Percentiles rank a stretch among this genome's conserved stretches.
Conservation (phyloP, 2,113 vertebrate species). For the Forbesichthys papilliferus region DNA sequence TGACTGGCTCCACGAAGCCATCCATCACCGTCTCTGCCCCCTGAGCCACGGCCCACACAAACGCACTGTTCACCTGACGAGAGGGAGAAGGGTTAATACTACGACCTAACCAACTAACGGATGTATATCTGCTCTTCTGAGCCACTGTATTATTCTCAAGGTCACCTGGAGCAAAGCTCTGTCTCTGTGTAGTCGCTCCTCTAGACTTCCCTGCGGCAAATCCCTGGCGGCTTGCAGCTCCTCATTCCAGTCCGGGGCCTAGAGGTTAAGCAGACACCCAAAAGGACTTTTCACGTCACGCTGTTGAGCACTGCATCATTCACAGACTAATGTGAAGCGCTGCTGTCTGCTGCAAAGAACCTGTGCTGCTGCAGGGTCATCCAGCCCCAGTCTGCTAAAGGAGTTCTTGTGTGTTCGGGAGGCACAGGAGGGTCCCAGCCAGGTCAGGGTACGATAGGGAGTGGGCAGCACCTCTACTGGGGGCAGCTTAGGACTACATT, state of each 20-base stretch:
- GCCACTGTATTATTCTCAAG: neutral
- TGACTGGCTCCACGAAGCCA: conserved; percentile 78
- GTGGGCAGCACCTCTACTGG: conserved; percentile 67
- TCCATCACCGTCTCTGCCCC: conserved; percentile 78
- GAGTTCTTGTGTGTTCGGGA: conserved; percentile 72
- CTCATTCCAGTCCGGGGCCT: conserved; percentile 85
- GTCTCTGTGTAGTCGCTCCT: conserved; percentile 78
- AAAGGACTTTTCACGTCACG: neutral
- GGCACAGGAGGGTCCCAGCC: conserved; percentile 71
- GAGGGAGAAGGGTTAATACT: neutral
- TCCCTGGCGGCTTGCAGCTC: conserved; percentile 80
- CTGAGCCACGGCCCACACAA: conserved; percentile 73
- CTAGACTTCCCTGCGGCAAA: conserved; percentile 71
- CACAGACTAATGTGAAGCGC: neutral
- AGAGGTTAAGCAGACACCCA: neutral
- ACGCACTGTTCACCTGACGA: conserved; percentile 79
- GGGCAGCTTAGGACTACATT: conserved; percentile 54
- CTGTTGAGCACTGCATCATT: neutral
- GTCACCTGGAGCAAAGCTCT: conserved; percentile 78
- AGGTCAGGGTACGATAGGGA: conserved; percentile 73
- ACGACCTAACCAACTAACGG: neutral
- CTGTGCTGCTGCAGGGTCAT: conserved; percentile 69
- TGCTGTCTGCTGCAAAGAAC: conserved; percentile 40
- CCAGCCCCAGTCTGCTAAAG: conserved; percentile 72
- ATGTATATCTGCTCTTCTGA: neutral